Evolutionary conservation across 2,888 invertebrate genomes (phyloP).

Genomic region (Polydrusus cervinus): DNA sequence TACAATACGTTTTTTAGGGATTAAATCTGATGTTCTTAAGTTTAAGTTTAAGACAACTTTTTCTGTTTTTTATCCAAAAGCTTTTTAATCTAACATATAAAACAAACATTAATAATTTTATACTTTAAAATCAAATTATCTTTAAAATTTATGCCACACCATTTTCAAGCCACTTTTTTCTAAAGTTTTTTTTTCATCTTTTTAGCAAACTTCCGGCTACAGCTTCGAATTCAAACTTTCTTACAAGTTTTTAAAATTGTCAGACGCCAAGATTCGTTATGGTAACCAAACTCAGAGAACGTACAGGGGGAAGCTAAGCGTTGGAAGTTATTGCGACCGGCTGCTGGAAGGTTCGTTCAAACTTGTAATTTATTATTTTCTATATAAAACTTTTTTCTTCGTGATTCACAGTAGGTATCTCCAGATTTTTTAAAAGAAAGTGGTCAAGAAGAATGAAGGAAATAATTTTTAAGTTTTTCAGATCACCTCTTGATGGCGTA

Average conservation of each 20-base stretch:
- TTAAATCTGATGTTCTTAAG: no score
- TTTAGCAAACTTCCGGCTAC: constrained; percentile 80
- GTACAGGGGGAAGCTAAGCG: constrained; percentile 84
- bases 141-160: neutral
- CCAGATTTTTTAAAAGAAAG: no score
- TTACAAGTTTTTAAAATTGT: constrained; percentile 86
- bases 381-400: constrained; percentile 23
- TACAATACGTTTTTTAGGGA: no score
- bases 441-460: no score
- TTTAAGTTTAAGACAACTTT: neutral
- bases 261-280: constrained; percentile 85
- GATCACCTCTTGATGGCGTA: no score
- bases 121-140: neutral
- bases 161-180: neutral
- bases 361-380: constrained; percentile 33
- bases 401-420: constrained; percentile 10
- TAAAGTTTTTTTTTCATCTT: constrained; percentile 39
- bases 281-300: constrained; percentile 83
- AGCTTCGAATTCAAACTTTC: constrained; percentile 89
- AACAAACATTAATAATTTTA: neutral
- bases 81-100: neutral
- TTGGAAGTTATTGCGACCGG: constrained; percentile 87
- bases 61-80: neutral
- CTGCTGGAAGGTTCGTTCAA: constrained; percentile 76
- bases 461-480: no score